Evolutionary conservation across 2,113 vertebrate genomes (phyloP).

Genomic region (Dipodomys spectabilis): DNA sequence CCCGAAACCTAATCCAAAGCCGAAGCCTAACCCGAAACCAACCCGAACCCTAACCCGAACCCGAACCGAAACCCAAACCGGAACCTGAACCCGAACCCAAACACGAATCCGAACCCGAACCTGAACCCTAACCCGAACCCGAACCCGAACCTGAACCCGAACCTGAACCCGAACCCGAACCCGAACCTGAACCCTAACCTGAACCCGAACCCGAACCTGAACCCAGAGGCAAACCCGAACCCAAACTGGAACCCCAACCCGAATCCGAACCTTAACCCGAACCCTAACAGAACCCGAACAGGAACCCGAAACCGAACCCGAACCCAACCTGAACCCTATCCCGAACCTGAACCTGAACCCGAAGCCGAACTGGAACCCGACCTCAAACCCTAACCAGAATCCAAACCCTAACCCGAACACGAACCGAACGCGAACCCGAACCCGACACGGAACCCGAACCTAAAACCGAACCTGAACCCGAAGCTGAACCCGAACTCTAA

Average conservation of each 20-base stretch:
- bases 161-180: neutral
- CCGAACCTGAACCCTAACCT: neutral
- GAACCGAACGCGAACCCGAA: neutral
- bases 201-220: neutral
- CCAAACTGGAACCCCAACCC: too few species aligned
- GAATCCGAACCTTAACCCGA: too few species aligned
- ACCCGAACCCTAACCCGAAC: neutral
- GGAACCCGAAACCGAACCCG: too few species aligned
- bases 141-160: neutral
- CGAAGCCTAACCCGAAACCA: neutral
- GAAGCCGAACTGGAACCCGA: too few species aligned
- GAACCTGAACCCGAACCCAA: neutral
- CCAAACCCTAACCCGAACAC: neutral
- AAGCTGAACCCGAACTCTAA: too few species aligned
- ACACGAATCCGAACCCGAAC: too few species aligned
- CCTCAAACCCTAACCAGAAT: too few species aligned
- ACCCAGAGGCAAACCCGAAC: neutral
- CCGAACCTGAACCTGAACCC: too few species aligned
- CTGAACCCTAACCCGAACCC: neutral
- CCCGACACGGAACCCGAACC: too few species aligned
- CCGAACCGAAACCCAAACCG: neutral
- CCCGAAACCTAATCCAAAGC: neutral
- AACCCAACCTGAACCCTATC: too few species aligned
- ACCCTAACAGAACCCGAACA: too few species aligned
- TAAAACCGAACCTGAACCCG: too few species aligned